A percentile compares a stretch with the other conserved stretches of the same genome.
Conservation (phyloP, 2,797 vertebrate species). For the Anabas testudineus region DNA sequence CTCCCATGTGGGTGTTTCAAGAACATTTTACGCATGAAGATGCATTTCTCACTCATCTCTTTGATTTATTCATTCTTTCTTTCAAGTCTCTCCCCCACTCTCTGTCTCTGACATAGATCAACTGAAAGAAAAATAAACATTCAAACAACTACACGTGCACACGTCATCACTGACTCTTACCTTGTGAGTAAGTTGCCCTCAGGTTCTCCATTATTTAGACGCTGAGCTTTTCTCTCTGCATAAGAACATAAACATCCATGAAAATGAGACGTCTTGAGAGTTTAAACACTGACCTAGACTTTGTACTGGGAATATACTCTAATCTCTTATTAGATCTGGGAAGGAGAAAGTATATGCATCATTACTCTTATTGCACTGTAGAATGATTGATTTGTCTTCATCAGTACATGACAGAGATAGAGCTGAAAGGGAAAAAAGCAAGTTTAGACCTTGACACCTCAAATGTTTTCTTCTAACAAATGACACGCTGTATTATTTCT, state of each 20-base stretch:
- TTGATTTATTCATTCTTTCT: not conserved
- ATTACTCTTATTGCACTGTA: not conserved
- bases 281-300: conserved; percentile 20
- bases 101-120: not conserved
- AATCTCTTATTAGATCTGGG: conserved; percentile 1
- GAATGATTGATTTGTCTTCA: conserved; percentile 9
- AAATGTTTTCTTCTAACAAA: conserved; percentile 5
- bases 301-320: not conserved
- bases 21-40: conserved; percentile 32
- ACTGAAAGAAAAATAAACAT: conserved; percentile 11
- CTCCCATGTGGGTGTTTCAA: conserved; percentile 5
- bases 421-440: not conserved
- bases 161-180: conserved; percentile 22
- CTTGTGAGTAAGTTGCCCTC: conserved; percentile 25
- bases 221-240: conserved; percentile 39
- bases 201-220: conserved; percentile 62
- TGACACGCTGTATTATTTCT: not conserved
- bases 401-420: not conserved
- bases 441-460: conserved; percentile 10
- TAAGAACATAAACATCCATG: conserved; percentile 46
- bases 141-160: conserved; percentile 9
- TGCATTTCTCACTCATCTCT: conserved; percentile 15
- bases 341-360: not conserved
- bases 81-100: not conserved
- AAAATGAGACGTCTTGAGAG: conserved; percentile 24